Evolutionary conservation across 2,888 invertebrate genomes (phyloP).

Genomic region (Drosophila helvetica): DNA sequence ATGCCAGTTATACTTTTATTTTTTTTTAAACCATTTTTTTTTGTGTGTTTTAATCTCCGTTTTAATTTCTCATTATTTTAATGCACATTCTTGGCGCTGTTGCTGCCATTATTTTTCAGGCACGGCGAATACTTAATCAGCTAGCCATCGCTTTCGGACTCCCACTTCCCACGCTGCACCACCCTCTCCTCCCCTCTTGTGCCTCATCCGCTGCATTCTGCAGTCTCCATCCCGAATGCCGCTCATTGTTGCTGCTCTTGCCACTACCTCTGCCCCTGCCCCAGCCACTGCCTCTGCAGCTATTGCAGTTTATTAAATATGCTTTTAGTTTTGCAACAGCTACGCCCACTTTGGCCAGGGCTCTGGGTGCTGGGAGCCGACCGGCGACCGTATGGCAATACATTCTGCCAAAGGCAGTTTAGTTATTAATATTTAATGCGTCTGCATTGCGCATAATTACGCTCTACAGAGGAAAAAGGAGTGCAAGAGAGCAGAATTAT

Average conservation of each 20-base stretch:
- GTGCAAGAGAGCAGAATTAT: conserved; percentile 29
- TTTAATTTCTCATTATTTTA: conserved; percentile 51
- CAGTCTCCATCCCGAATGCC: conserved; percentile 30
- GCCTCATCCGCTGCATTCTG: conserved; percentile 3
- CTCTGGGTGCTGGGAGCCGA: conserved; percentile 19
- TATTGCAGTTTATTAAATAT: conserved; percentile 43
- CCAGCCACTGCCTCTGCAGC: not conserved
- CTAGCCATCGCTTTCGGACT: conserved; percentile 29
- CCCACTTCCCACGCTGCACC: not conserved
- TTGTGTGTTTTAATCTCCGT: conserved; percentile 23
- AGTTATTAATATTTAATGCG: conserved; percentile 78
- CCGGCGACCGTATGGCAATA: conserved; percentile 37
- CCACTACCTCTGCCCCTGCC: too few species aligned
- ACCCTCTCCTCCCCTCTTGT: not conserved
- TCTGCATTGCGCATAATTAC: conserved; percentile 70
- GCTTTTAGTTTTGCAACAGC: conserved; percentile 41
- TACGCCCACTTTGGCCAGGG: conserved; percentile 32
- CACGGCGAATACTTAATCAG: conserved; percentile 48
- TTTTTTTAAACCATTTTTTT: not conserved
- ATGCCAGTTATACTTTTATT: not conserved
- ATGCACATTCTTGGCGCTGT: conserved; percentile 38
- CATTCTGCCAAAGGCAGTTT: conserved; percentile 59
- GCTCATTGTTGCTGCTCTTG: conserved; percentile 32
- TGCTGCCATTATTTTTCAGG: conserved; percentile 40
- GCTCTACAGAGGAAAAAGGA: conserved; percentile 13